Percentiles rank a stretch among this genome's conserved stretches.
Conservation (phyloP, 2,113 vertebrate species). For the Eubucco bourcierii region DNA sequence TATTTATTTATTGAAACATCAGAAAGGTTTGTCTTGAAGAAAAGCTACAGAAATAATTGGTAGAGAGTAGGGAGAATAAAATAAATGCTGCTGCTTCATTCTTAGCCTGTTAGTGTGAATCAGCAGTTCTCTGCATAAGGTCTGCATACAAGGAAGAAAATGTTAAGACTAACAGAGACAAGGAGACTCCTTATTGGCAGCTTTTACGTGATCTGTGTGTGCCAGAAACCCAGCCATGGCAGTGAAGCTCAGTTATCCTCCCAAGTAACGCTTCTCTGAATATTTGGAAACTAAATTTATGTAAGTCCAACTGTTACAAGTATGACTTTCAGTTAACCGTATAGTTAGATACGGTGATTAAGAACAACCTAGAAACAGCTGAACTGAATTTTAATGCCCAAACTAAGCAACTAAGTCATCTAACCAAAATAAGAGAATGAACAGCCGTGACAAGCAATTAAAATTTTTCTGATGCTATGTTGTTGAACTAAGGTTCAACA, state of each 20-base stretch:
- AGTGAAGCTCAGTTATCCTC: background rate
- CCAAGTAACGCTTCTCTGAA: background rate
- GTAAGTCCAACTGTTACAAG: background rate
- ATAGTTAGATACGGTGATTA: background rate
- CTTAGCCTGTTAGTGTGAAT: background rate
- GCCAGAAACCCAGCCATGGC: background rate
- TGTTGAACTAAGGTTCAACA: no score
- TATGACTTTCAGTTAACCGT: background rate
- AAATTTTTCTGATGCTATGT: background rate
- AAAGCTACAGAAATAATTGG: background rate
- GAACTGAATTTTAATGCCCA: background rate
- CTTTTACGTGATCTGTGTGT: background rate
- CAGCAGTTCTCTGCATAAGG: background rate
- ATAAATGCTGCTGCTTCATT: background rate
- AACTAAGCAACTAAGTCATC: background rate
- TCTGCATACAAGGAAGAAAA: background rate
- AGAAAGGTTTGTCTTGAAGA: background rate
- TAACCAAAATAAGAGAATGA: background rate
- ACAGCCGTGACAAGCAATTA: background rate
- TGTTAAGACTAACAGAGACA: background rate
- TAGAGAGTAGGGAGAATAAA: background rate
- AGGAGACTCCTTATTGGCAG: background rate
- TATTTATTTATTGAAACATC: background rate
- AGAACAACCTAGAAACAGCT: background rate
- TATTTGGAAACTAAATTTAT: background rate